phyloP scores from a whole-genome alignment of 2,797 vertebrate genomes.

The Steatocranus sp. region DNA sequence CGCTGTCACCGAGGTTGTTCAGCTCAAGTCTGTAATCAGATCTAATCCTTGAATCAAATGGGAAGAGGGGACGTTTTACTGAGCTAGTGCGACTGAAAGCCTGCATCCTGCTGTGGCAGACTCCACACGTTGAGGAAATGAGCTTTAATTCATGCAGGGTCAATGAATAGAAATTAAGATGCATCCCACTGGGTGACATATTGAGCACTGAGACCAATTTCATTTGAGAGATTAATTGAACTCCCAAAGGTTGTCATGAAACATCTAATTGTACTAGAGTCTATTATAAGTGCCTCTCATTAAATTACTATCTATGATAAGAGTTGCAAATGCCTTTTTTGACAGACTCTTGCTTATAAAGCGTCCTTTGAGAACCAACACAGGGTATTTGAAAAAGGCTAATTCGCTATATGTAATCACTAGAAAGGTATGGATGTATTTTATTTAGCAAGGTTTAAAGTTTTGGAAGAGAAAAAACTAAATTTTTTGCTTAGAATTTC shows the following conservation, averaged over 20 bases:
- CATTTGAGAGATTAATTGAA: conserved; percentile 79
- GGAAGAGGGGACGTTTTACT: conserved; percentile 38
- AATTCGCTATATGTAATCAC: background rate
- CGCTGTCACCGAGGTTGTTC: conserved; percentile 42
- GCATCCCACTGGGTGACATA: conserved; percentile 66
- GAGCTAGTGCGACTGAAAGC: conserved; percentile 41
- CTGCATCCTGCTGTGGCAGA: conserved; percentile 57
- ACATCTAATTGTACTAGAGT: conserved; percentile 65
- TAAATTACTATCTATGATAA: conserved; percentile 54
- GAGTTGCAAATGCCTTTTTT: conserved; percentile 44
- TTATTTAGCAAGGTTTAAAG: background rate
- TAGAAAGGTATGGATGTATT: background rate
- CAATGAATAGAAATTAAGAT: conserved; percentile 73
- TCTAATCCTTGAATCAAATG: conserved; percentile 70
- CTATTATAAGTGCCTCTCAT: conserved; percentile 70
- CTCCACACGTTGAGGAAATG: conserved; percentile 69
- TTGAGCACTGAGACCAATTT: conserved; percentile 71
- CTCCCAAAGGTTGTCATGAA: conserved; percentile 76
- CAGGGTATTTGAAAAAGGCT: background rate
- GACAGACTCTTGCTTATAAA: background rate
- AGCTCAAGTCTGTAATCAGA: conserved; percentile 60
- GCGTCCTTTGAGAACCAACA: background rate
- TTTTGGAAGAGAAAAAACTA: background rate
- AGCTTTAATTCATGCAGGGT: conserved; percentile 69
- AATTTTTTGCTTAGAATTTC: background rate